These are phyloP conservation scores for Cacatua alba DNA, from an alignment of 2,113 vertebrate species.

Conservation along the genomic window DNA sequence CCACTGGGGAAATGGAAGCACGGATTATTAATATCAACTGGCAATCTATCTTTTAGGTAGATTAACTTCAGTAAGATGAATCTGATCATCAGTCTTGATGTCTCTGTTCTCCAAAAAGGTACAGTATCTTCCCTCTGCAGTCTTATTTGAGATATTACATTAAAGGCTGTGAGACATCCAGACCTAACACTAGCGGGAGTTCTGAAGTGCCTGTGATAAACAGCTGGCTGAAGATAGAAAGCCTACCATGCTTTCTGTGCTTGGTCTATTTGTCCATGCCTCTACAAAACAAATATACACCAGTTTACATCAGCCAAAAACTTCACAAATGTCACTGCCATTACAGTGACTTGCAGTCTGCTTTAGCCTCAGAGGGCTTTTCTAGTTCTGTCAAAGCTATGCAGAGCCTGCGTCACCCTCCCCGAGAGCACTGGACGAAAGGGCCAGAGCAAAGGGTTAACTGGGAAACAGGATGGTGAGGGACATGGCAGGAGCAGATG, in stretches of 20 bases:
- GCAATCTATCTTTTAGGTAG: not conserved
- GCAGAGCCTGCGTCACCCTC: not conserved
- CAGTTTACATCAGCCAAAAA: not conserved
- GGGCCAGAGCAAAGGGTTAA: not conserved
- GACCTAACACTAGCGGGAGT: not conserved
- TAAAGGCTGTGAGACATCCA: not conserved
- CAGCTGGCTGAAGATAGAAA: not conserved
- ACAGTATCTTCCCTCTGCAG: not conserved
- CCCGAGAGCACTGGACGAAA: fast-evolving
- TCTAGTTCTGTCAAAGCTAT: not conserved
- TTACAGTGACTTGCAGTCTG: not conserved
- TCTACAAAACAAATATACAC: not conserved
- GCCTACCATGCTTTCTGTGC: not conserved
- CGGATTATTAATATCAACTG: not conserved
- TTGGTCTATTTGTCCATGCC: not conserved
- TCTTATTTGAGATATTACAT: not conserved
- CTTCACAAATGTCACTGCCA: not conserved
- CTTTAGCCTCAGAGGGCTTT: not conserved
- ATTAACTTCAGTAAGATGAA: not conserved
- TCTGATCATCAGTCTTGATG: not conserved
- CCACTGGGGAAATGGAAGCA: not conserved
- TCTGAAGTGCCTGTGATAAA: not conserved
- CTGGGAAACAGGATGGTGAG: not conserved
- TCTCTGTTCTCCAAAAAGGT: not conserved
- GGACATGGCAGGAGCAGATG: not conserved